These are phyloP conservation scores for Trogon surrucura DNA, from an alignment of 2,113 vertebrate species.

Conservation along the genomic window DNA sequence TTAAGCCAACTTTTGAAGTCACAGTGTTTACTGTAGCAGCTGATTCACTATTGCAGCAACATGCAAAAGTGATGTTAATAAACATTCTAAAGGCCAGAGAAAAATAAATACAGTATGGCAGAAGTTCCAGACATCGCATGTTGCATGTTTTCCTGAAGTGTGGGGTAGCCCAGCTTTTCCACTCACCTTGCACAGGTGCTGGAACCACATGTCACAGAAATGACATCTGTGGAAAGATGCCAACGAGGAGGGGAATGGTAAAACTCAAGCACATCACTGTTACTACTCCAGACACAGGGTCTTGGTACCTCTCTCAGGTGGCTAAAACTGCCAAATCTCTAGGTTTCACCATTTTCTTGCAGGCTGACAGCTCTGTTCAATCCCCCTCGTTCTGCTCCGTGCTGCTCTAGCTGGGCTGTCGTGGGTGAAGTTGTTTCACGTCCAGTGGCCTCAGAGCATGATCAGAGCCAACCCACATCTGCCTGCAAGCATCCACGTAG, in stretches of 20 bases:
- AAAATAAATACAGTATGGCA: background rate
- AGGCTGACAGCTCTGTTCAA: background rate
- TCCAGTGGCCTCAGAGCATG: background rate
- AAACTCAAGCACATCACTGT: accelerated
- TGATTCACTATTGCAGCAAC: background rate
- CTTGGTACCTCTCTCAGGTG: background rate
- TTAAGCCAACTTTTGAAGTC: background rate
- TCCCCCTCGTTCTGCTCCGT: accelerated
- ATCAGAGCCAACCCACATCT: background rate
- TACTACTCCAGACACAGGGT: background rate
- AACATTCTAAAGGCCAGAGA: background rate
- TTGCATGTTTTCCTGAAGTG: background rate
- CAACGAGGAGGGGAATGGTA: background rate
- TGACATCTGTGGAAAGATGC: background rate
- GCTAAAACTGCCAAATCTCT: background rate
- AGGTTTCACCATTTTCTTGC: background rate
- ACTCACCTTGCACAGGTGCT: background rate
- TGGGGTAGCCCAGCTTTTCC: background rate
- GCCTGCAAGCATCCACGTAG: accelerated
- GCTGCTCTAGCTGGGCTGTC: background rate
- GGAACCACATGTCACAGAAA: background rate
- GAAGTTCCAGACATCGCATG: background rate
- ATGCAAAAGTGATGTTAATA: background rate
- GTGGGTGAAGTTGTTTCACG: background rate
- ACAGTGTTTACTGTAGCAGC: background rate